Conservation (phyloP, 1,140 invertebrate species). For the Magallana ariakensis region DNA sequence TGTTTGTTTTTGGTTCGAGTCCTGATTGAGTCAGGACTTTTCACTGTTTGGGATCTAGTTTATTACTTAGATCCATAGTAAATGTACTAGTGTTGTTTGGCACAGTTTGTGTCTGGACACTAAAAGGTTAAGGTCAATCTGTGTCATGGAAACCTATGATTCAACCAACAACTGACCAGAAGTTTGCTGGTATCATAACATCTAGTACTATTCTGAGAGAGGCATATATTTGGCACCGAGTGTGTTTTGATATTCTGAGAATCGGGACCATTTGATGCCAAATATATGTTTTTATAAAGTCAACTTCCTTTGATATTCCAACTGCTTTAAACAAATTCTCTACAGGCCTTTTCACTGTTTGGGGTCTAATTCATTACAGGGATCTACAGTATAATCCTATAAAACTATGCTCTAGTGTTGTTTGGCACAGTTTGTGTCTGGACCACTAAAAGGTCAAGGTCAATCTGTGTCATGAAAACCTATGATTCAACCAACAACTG, state of each 20-base stretch:
- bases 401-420: neutral
- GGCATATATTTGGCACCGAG: neutral
- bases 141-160: neutral
- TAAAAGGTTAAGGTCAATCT: neutral
- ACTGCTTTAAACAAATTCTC: too few relatives aligned
- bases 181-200: neutral
- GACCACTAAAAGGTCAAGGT: neutral
- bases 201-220: neutral
- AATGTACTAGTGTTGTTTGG: neutral
- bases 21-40: too few relatives aligned
- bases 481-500: neutral
- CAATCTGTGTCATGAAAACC: neutral
- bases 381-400: too few relatives aligned
- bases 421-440: constrained; percentile 36
- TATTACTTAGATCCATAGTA: too few relatives aligned
- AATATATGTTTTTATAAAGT: neutral
- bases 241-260: neutral
- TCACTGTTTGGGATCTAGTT: too few relatives aligned
- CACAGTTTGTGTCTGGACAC: constrained; percentile 30
- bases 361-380: too few relatives aligned
- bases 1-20: too few relatives aligned
- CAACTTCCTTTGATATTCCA: neutral
- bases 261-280: neutral
- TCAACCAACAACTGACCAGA: neutral
- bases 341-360: too few relatives aligned